Evolutionary conservation across 53 echinoderm and acorn worm genomes (phyloP).

Genomic region (Henricia sp.): DNA sequence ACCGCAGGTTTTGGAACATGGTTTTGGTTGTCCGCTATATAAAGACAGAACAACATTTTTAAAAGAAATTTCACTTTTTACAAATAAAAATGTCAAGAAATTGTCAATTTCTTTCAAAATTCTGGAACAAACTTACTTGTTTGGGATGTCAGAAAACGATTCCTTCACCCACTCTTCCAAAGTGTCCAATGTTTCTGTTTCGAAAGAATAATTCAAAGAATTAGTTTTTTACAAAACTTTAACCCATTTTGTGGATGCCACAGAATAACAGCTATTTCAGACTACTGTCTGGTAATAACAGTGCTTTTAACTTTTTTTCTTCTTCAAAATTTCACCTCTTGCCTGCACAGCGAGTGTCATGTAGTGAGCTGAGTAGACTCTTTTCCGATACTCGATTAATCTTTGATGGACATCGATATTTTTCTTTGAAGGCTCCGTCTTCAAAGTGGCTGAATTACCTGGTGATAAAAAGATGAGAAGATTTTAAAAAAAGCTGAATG

Average conservation of each 20-base stretch:
- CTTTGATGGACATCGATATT: constrained; percentile 87
- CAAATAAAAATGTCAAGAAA: background rate
- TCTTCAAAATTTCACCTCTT: constrained; percentile 63
- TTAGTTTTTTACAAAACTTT: background rate
- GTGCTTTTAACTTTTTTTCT: background rate
- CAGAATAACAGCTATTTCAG: no score
- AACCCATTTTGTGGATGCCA: background rate
- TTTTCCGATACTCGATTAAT: constrained; percentile 71
- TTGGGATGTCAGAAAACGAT: constrained; percentile 83
- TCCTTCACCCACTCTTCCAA: constrained; percentile 85
- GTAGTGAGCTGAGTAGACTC: constrained; percentile 93
- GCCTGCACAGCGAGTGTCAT: constrained; percentile 97
- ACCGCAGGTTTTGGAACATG: constrained; percentile 54
- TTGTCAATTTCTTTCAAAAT: background rate
- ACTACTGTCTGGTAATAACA: background rate
- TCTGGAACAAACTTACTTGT: constrained; percentile 75
- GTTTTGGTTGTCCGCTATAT: constrained; percentile 70
- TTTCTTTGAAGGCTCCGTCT: constrained; percentile 65
- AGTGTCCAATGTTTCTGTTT: constrained; percentile 81
- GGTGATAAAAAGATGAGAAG: no score
- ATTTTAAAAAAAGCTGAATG: no score
- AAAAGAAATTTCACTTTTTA: background rate
- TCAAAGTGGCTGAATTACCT: constrained; percentile 87
- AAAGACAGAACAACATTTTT: background rate
- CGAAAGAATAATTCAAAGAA: background rate